Conservation (phyloP, 2,797 vertebrate genomes). For the Urosaurus nigricauda region DNA sequence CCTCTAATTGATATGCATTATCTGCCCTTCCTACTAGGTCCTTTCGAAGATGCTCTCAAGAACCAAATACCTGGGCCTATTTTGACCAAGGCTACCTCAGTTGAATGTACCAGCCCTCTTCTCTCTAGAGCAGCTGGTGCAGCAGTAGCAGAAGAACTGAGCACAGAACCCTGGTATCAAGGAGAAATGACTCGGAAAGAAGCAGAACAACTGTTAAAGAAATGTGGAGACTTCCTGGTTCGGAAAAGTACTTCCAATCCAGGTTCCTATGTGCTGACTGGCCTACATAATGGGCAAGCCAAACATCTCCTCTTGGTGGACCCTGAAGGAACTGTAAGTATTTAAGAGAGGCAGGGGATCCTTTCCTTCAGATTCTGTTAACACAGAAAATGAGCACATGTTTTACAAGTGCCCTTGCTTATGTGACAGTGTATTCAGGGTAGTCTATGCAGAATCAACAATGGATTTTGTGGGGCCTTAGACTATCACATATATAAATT, state of each 20-base stretch:
- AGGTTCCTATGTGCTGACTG: conserved; percentile 94
- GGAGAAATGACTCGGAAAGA: conserved; percentile 95
- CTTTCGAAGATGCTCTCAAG: conserved; percentile 95
- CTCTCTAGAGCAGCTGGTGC: conserved; percentile 82
- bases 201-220: conserved; percentile 91
- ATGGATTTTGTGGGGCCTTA: not conserved
- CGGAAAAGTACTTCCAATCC: conserved; percentile 96
- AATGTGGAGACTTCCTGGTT: conserved; percentile 95
- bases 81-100: conserved; percentile 86
- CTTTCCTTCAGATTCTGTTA: not conserved
- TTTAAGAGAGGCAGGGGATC: not conserved
- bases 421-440: not conserved
- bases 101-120: conserved; percentile 87
- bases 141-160: conserved; percentile 87
- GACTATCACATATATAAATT: not conserved
- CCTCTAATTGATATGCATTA: conserved; percentile 59
- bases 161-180: conserved; percentile 91
- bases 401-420: not conserved
- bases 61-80: conserved; percentile 80
- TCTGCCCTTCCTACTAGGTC: conserved; percentile 81
- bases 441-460: not conserved
- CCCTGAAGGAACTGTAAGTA: conserved; percentile 95
- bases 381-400: not conserved
- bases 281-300: conserved; percentile 93
- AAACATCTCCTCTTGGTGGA: conserved; percentile 97